Base-by-base conservation (phyloP, 2,888 invertebrate species). In the Eupsilia transversa region DNA sequence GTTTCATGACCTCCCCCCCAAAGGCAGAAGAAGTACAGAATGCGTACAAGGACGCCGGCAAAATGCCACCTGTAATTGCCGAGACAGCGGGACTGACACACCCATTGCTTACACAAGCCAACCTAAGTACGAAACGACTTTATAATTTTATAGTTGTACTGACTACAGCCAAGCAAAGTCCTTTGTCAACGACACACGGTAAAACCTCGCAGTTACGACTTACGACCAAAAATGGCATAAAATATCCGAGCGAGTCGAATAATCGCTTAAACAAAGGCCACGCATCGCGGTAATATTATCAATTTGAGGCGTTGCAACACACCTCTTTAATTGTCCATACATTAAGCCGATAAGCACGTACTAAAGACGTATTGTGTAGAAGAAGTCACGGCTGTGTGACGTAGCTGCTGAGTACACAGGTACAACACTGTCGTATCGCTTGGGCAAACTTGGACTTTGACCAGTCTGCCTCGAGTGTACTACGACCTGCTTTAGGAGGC, bases 301-400 rank as follows among this genome's bases (percentile, higher is more conserved):
- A 79, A 79, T 81, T 78, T 74, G 41, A 82, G 72, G 69, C 76
- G 77, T 87, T 87, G 74, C 83, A 71, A 80, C 86, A 86, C 82
- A 77, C 82, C 77, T 85, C 72, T 73, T 70, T 77, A 76, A 77
- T 84, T 84, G 77, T 72, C 83, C 79, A 82, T 71, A 66, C 77
- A 74, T 86, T 72, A 68, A 84, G 61, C 78, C 81, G 89, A 89
- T 90, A 88, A 86, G 82, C 90, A 90, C 90, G 89, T 88, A 86
- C 80, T 59, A 69, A 75, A 75, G 46, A 72, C 72, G 59, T 77
- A 84, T 84, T 83, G 82, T 82, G 65, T 74, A 63, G 79, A 79
- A 79, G 80, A 83, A 83, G 85, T 83, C 86, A 86, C 80, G 88
- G 85, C 43, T 79, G 35, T 57, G 49, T 86, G 86, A 84, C 80